A percentile compares a stretch with the other conserved stretches of the same genome.
Evolutionary conservation across 1,140 invertebrate genomes (phyloP).

Genomic region (Phymastichus coffea): DNA sequence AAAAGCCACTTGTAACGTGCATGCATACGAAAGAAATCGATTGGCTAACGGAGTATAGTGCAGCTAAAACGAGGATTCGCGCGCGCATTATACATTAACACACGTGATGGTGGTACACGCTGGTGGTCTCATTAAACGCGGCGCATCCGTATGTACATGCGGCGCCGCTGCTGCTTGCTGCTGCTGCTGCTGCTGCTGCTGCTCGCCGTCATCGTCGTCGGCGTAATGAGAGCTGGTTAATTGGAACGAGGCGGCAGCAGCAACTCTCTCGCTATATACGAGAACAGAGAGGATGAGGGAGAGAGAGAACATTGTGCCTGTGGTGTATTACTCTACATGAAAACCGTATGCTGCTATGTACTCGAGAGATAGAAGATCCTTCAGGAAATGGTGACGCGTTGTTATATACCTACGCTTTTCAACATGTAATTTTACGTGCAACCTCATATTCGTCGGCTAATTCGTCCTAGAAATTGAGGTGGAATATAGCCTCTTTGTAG

Average conservation of each 20-base stretch:
- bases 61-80: no score
- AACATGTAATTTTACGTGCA: no score
- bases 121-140: constrained; percentile 53
- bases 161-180: no score
- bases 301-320: background rate
- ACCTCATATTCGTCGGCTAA: no score
- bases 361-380: background rate
- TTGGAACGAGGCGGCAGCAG: constrained; percentile 43
- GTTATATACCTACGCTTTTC: no score
- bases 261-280: constrained; percentile 6
- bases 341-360: no score
- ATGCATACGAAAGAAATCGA: no score
- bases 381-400: background rate
- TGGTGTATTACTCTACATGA: background rate
- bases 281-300: background rate
- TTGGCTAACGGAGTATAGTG: no score
- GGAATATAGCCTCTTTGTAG: no score
- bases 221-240: constrained; percentile 54
- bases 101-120: constrained; percentile 29
- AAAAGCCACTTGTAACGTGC: no score
- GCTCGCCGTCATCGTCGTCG: constrained; percentile 43
- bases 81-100: constrained; percentile 21
- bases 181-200: no score
- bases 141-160: background rate
- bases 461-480: no score